Base-by-base conservation (phyloP, 2,113 vertebrate genomes). In the Sturnira hondurensis region DNA sequence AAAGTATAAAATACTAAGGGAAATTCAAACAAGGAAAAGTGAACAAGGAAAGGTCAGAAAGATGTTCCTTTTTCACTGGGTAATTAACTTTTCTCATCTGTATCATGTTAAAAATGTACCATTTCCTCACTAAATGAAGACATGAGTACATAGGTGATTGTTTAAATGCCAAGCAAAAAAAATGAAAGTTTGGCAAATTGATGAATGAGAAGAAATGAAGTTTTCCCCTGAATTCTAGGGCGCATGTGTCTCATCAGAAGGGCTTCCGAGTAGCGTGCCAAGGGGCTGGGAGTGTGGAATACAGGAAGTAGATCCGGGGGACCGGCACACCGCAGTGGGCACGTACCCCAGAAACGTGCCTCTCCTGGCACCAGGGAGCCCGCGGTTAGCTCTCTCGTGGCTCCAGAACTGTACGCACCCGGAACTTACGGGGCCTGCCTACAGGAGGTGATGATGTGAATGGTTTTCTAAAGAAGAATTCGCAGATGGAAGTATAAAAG, bases 271-370 rank as follows among this genome's bases (percentile, higher is more conserved):
- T 36, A 12, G 45, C 54, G 33, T 15, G 14, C 11, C 33, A 20
- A 43, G 28, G 0, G 7, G 8, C 43, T 5, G 36, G 56, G 22
- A 12, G 7, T 2, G 0, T 1, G 2, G 13, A 5, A 7, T 1
- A 0, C 20, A 4, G 58, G 31, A 36, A 56, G 13, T 5, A 4
- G 20, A 8, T 19, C 41, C 38, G 41, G 33, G 33, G 19, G 28
- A 5, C 45, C 9, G 1, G 12, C 19, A 50, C 11, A 14, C 9
- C 38, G 3, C 26, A 0, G 1, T 2, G 11, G 38, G 9, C 56
- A 24, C 78, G 50, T 28, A 19, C 33, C 15, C 54, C 73, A 19
- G 20, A 10, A 76, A 45, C 15, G 1, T 11, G 26, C 47, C 8
- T 77, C 47, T 12, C 38, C 52, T 2, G 28, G 36, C 36, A 12